Base-by-base conservation (phyloP, 2,888 invertebrate genomes). In the Creontiades dilutus region DNA sequence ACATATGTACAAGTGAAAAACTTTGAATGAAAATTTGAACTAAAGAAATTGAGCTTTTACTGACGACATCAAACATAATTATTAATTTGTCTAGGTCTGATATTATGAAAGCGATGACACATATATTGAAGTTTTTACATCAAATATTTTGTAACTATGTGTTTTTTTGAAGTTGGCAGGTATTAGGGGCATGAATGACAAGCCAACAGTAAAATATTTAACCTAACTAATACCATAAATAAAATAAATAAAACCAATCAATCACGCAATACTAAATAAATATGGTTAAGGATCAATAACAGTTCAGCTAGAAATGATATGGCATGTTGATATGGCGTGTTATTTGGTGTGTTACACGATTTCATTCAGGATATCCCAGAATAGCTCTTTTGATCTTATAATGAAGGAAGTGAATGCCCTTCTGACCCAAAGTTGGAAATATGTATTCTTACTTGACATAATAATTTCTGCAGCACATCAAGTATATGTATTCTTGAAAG, bases 1-100 rank as follows among this genome's bases (percentile, higher is more conserved):
- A 68, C 68, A 68, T 68, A 68, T 68, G 13, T 68, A 68, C 68
- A 68, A 23, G 68, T 23, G 68, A 27, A 68, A 68, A 68, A 57
- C 57, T n/a, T n/a, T n/a, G n/a, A n/a, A n/a, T n/a, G n/a, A n/a
- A n/a, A n/a, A n/a, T n/a, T n/a, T n/a, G 57, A 68, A 68, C 23
- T 68, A 13, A 68, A 68, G 23, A n/a, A 19, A 23, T 68, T 68
- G 68, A 68, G 68, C 27, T 23, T 68, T 23, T 68, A 68, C 68
- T 27, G 68, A 27, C 9, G 23, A 68, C 37, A 37, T 37, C 37
- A 37, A 37, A 37, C 37, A n/a, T n/a, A 37, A 37, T 37, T 37
- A 37, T 37, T 37, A 37, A 4, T 37, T 37, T 37, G 2, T 37
- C 37, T 37, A 37, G 37, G 37, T 37, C 37, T 37, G 3, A n/a